A percentile compares a stretch with the other conserved stretches of the same genome.
Evolutionary conservation across 2,113 vertebrate species (phyloP).

Genomic region (Protobothrops flavoviridis): DNA sequence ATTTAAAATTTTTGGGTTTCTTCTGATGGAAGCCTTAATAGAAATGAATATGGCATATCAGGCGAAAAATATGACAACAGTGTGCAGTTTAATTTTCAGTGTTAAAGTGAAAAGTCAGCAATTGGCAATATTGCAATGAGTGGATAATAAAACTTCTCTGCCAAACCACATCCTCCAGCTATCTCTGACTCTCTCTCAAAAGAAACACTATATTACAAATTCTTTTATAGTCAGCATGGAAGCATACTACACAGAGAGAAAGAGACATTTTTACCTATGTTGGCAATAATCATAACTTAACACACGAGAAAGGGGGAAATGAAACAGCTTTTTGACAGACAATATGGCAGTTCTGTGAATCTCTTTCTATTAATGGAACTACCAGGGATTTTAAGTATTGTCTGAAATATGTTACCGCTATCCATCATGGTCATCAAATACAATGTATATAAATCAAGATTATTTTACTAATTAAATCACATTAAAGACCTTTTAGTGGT

Average conservation of each 20-base stretch:
- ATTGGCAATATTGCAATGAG: background rate
- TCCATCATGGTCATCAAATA: background rate
- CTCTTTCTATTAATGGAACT: background rate
- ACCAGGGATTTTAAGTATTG: background rate
- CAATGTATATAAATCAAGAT: background rate
- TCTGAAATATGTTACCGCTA: background rate
- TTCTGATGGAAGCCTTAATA: background rate
- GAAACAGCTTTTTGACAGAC: constrained; percentile 2
- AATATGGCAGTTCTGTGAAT: background rate
- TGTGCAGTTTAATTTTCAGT: background rate
- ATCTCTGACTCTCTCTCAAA: background rate
- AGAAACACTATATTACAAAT: constrained; percentile 11
- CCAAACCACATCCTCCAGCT: background rate
- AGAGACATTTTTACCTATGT: background rate
- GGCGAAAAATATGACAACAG: background rate
- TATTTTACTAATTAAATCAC: background rate
- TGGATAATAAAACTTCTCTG: background rate
- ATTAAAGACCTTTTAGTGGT: background rate
- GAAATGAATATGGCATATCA: background rate
- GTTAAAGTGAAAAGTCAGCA: background rate
- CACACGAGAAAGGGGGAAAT: background rate
- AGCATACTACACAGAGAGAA: background rate
- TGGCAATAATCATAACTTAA: background rate
- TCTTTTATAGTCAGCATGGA: background rate
- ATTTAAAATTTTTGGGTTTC: background rate